Base-by-base conservation (phyloP, 2,797 vertebrate species). In the Picus viridis region DNA sequence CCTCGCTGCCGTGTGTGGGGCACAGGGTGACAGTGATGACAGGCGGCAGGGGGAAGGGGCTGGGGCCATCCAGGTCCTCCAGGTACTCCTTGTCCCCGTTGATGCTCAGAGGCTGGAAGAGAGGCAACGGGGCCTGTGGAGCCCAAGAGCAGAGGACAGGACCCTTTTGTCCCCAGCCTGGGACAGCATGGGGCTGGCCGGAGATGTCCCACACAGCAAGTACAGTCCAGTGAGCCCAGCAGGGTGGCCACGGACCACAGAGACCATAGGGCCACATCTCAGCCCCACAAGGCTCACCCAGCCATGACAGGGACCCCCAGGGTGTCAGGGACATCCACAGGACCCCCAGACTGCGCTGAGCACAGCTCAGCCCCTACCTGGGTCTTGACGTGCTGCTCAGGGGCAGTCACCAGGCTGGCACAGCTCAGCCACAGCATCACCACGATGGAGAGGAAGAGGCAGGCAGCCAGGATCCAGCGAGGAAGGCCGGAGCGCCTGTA, bases 371-470 rank as follows among this genome's bases (percentile, higher is more conserved):
- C 61, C 78, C 14, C 0, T 98, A 99, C 99, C 99, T 99, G 98
- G 22, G 98, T 98, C 97, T 98, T 99, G 97, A 99, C 92, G 84
- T 99, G 99, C 95, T 99, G 99, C 95, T 99, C 98, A 0, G 99
- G 99, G 1, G 99, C 98, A 0, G 99, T 99, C 94, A 99, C 99
- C 51, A 99, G 96, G 32, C 99, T 99, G 96, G 99, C 99, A 24
- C 99, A 99, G 97, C 99, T 99, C 65, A 99, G 98, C 99, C 99
- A 99, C 92, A 99, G 93, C 99, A 99, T 99, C 88, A 99, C 98
- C 98, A 99, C 98, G 97, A 99, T 98, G 16, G 99, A 99, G 75
- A 99, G 97, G 97, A 99, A 99, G 94, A 99, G 98, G 93, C 99
- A 99, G 68, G 98, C 98, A 1, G 99, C 99, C 95, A 99, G 97